These are phyloP conservation scores for Tympanuchus pallidicinctus DNA, from an alignment of 2,113 vertebrate species.

Conservation along the genomic window DNA sequence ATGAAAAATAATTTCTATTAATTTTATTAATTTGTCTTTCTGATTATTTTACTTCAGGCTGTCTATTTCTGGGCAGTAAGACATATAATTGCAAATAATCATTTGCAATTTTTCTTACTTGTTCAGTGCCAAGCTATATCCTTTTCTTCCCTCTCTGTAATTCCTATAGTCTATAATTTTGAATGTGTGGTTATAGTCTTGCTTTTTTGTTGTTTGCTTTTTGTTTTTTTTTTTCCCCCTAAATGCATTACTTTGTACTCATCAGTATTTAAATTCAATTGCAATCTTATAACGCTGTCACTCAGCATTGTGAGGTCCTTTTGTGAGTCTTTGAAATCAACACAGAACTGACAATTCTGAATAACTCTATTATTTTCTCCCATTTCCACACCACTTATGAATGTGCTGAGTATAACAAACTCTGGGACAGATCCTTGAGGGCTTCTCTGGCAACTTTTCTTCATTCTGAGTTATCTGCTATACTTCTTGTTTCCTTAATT, in stretches of 20 bases:
- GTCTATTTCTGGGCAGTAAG: not conserved
- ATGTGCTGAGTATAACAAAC: constrained; percentile 35
- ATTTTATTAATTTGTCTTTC: not conserved
- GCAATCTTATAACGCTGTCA: not conserved
- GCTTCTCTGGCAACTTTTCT: not conserved
- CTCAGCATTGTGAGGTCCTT: constrained; percentile 26
- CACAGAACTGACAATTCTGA: constrained; percentile 19
- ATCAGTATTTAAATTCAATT: constrained; percentile 27
- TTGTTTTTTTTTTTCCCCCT: not conserved
- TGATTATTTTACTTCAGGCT: not conserved
- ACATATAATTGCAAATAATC: not conserved
- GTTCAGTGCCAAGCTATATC: not conserved
- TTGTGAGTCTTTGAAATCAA: constrained; percentile 48
- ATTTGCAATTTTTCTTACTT: not conserved
- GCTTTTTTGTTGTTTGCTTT: not conserved
- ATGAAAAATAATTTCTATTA: not conserved
- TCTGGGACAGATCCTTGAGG: not conserved
- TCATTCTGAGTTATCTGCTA: not conserved
- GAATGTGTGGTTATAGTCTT: not conserved
- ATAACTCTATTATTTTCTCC: constrained; percentile 30
- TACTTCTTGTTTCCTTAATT: not conserved
- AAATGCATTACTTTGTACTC: not conserved
- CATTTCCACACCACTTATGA: not conserved
- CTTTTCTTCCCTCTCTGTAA: not conserved
- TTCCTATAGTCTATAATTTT: constrained; percentile 14